Evolutionary conservation across 2,888 invertebrate genomes (phyloP).

Genomic region (Cephus nigrinus): DNA sequence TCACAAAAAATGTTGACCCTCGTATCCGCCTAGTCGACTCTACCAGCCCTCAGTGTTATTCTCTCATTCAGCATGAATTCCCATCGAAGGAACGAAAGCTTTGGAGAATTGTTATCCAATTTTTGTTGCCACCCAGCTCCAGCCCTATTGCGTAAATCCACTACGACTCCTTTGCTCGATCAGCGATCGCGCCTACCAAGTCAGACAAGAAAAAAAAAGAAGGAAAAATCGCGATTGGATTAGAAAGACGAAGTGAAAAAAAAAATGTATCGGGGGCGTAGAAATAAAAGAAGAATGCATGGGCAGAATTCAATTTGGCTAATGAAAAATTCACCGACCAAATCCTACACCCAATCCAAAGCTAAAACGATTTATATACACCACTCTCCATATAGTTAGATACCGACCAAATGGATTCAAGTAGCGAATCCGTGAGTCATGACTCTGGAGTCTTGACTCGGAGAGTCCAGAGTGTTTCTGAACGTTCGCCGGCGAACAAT

Average conservation of each 20-base stretch:
- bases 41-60: neutral
- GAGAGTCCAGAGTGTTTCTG: conserved; percentile 12
- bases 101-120: neutral
- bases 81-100: neutral
- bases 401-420: neutral
- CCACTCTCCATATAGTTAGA: neutral
- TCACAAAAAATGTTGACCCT: neutral
- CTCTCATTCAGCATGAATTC: neutral
- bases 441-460: neutral
- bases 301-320: neutral
- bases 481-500: conserved; percentile 22
- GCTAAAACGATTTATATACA: neutral
- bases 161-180: neutral
- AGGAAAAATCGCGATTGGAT: neutral
- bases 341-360: neutral
- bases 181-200: neutral
- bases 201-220: neutral
- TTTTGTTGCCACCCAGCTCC: neutral
- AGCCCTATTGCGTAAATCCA: neutral
- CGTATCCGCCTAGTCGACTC: neutral
- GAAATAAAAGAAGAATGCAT: neutral
- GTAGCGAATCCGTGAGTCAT: neutral
- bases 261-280: no score
- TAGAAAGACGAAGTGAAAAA: no score
- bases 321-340: neutral